Conservation (phyloP, 2,797 vertebrate species). For the Notolabrus celidotus region DNA sequence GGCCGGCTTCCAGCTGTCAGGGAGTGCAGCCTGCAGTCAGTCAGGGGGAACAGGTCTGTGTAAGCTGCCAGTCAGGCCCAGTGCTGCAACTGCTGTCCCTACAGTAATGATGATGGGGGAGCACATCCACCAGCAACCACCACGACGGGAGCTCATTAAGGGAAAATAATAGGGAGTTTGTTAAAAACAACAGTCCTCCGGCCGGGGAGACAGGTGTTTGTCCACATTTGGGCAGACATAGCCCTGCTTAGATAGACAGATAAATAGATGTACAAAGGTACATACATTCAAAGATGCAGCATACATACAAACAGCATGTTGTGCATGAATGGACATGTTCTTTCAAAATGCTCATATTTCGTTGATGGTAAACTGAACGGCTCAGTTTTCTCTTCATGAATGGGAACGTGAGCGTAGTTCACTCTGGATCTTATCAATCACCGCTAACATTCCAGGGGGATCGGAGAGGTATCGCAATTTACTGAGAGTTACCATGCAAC, state of each 20-base stretch:
- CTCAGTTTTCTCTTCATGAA: too few species aligned
- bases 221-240: slow-evolving; percentile 64
- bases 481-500: too few species aligned
- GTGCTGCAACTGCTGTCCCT: slow-evolving; percentile 67
- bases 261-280: neutral
- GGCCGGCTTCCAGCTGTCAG: slow-evolving; percentile 79
- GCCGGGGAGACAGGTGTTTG: slow-evolving; percentile 71
- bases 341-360: too few species aligned
- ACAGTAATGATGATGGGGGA: slow-evolving; percentile 79
- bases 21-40: slow-evolving; percentile 75
- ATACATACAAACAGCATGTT: too few species aligned
- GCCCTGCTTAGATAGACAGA: slow-evolving; percentile 3
- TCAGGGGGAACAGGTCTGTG: slow-evolving; percentile 77
- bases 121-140: slow-evolving; percentile 58
- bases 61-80: slow-evolving; percentile 82
- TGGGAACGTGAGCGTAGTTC: too few species aligned
- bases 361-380: too few species aligned
- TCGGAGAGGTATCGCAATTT: too few species aligned
- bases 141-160: slow-evolving; percentile 83
- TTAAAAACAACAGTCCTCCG: slow-evolving; percentile 72
- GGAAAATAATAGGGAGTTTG: slow-evolving; percentile 82
- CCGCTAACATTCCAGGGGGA: too few species aligned
- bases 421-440: too few species aligned
- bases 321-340: too few species aligned
- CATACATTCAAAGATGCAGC: neutral